Evolutionary conservation across 2,888 invertebrate species (phyloP).

Genomic region (Automeris io): DNA sequence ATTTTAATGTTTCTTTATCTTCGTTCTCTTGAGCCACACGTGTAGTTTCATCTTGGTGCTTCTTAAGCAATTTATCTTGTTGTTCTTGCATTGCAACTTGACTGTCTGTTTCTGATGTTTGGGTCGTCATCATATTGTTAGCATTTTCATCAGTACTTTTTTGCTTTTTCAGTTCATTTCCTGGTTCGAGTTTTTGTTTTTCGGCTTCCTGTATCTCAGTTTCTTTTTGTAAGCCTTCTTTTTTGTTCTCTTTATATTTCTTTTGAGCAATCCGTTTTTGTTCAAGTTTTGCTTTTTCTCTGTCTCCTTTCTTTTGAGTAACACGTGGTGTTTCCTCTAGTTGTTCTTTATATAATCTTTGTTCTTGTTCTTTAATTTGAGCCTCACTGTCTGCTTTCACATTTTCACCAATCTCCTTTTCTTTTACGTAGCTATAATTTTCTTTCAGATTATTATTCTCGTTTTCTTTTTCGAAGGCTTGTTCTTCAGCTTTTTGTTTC

Average conservation of each 20-base stretch:
- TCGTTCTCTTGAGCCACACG: neutral
- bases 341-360: constrained; percentile 10
- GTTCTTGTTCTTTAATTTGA: constrained; percentile 11
- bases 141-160: neutral
- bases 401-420: constrained; percentile 4
- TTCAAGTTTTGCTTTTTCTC: constrained; percentile 14
- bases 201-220: constrained; percentile 1
- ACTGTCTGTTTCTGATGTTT: neutral
- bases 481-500: constrained; percentile 8
- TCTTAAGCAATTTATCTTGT: neutral
- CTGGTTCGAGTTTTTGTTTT: neutral
- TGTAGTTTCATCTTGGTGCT: neutral
- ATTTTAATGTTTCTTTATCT: constrained; percentile 1
- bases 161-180: neutral
- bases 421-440: constrained; percentile 1
- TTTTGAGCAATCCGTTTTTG: constrained; percentile 1
- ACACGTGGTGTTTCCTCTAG: constrained; percentile 3
- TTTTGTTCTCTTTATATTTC: constrained; percentile 9
- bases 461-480: constrained; percentile 10
- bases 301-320: constrained; percentile 4
- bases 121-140: neutral
- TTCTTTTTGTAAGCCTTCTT: constrained; percentile 8
- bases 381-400: constrained; percentile 8
- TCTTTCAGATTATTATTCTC: constrained; percentile 5
- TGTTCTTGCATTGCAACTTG: too few relatives aligned